Evolutionary conservation across 2,797 vertebrate species (phyloP), one percentile per base, ranked within the genome.

Genomic region (Betta splendens): DNA sequence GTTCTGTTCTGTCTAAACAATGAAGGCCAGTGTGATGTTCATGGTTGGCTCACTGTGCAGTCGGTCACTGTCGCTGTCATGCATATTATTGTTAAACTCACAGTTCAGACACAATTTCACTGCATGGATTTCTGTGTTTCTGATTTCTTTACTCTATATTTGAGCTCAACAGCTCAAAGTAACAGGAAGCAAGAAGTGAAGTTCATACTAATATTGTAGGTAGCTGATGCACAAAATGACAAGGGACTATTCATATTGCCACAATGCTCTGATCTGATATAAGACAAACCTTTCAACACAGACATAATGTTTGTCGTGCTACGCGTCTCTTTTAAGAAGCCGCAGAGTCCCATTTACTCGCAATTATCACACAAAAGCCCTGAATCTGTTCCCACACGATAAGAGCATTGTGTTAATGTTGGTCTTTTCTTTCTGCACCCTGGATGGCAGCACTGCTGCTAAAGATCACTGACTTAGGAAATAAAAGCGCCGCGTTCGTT

Each of bases 1-100:
- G n/a, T n/a, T n/a, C n/a, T n/a, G n/a, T n/a, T n/a, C n/a, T n/a
- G n/a, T n/a, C n/a, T n/a, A 48, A 22, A 40, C 44, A 70, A 68
- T 64, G 54, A 62, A 32, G 67, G 51, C 36, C 33, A 35, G 63
- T 61, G 72, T 22, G 47, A 40, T 66, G 53, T 74, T 81, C 53
- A 62, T 38, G 70, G 57, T 61, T 54, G 73, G 60, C 63, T 40
- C 46, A n/a, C 54, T 50, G 48, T 55, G 42, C 46, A 57, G 50
- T 79, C 55, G 59, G 13, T 16, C 58, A 56, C 52, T 68, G 32
- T 54, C 26, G n/a, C n/a, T n/a, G n/a, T n/a, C n/a, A n/a, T n/a
- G n/a, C n/a, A n/a, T n/a, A n/a, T n/a, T n/a, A n/a, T n/a, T n/a
- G n/a, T n/a, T n/a, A n/a, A n/a, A n/a, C n/a, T n/a, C n/a, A n/a